Evolutionary conservation across 1,140 invertebrate genomes (phyloP).

Genomic region (Maconellicoccus hirsutus): DNA sequence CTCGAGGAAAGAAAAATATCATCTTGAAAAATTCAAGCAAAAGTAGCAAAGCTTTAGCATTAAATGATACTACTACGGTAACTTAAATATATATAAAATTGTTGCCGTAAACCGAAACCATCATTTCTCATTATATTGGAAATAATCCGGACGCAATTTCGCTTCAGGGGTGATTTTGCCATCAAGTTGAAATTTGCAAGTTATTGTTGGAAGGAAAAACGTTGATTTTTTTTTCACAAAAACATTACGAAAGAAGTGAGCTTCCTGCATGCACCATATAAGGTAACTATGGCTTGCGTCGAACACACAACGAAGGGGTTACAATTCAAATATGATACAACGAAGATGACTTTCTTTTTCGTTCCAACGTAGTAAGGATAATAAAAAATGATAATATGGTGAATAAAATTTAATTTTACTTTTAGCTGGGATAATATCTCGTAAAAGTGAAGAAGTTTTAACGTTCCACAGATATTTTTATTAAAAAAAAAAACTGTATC

Average conservation of each 20-base stretch:
- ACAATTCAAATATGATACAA: background rate
- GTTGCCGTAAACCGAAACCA: background rate
- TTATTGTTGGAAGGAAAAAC: background rate
- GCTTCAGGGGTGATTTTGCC: background rate
- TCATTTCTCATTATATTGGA: slow-evolving; percentile 5
- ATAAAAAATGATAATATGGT: slow-evolving; percentile 5
- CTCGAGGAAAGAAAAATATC: slow-evolving; percentile 4
- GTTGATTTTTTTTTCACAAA: background rate
- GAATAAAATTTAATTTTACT: slow-evolving; percentile 1
- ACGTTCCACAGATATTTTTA: slow-evolving; percentile 1
- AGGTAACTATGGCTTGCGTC: background rate
- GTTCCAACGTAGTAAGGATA: background rate
- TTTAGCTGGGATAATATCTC: background rate
- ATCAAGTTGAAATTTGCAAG: background rate
- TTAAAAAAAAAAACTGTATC: background rate
- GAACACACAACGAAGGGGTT: background rate
- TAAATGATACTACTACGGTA: background rate
- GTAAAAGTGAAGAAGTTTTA: slow-evolving; percentile 8
- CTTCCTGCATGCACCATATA: background rate
- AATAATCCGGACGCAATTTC: background rate
- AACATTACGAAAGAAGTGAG: background rate
- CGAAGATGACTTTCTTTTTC: background rate
- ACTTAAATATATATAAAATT: background rate
- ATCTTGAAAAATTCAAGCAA: slow-evolving; percentile 1
- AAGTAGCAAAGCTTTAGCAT: background rate